Evolutionary conservation across 2,797 vertebrate genomes (phyloP).

Genomic region (Lithobates sylvaticus): DNA sequence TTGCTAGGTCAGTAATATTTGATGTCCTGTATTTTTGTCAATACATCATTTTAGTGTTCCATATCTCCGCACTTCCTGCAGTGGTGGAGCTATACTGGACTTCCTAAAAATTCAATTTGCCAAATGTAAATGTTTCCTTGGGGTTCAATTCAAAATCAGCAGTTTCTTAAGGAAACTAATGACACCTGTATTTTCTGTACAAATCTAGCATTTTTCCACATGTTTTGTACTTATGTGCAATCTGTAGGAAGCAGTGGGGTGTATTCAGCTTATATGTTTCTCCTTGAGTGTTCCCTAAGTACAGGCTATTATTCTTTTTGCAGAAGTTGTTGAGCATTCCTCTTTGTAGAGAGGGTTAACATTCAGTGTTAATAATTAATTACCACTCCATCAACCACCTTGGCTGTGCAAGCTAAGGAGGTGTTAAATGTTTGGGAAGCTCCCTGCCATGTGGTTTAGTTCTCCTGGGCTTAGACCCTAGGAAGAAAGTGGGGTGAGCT

Average conservation of each 20-base stretch:
- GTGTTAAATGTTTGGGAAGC: no score
- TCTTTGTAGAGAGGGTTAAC: not conserved
- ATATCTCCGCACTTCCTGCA: not conserved
- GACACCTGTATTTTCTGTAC: not conserved
- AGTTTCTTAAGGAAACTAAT: not conserved
- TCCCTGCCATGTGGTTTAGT: no score
- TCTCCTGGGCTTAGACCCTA: no score
- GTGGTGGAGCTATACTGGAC: not conserved
- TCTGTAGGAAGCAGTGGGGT: not conserved
- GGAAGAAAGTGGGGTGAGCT: no score
- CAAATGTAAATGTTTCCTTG: constrained; percentile 17
- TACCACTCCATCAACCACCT: not conserved
- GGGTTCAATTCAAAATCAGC: not conserved
- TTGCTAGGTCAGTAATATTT: not conserved
- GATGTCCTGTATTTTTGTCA: not conserved
- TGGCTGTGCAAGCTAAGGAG: no score
- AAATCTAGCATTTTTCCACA: no score
- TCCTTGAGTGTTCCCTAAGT: not conserved
- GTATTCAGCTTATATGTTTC: not conserved
- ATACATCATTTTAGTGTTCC: not conserved
- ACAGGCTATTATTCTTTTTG: not conserved
- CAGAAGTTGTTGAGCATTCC: not conserved
- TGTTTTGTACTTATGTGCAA: not conserved
- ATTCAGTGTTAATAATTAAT: not conserved
- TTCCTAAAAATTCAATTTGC: constrained; percentile 16